These are phyloP conservation scores for Drosophila prostipennis DNA, from an alignment of 2,888 invertebrate species.

Conservation along the genomic window DNA sequence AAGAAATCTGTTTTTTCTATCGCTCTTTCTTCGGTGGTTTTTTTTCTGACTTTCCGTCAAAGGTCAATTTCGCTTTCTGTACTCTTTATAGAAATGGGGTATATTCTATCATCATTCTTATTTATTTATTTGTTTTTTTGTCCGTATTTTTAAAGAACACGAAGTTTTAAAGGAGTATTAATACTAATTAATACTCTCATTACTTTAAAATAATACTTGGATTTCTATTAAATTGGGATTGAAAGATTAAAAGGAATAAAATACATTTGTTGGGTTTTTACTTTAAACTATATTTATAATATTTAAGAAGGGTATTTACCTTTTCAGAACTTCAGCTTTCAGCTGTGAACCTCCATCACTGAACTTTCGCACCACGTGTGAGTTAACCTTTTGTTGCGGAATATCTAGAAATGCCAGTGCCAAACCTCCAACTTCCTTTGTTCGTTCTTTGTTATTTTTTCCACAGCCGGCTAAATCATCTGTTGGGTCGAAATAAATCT, in stretches of 20 bases:
- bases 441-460: constrained; percentile 7
- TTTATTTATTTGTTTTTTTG: too few relatives aligned
- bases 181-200: too few relatives aligned
- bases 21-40: constrained; percentile 13
- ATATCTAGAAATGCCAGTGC: constrained; percentile 7
- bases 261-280: too few relatives aligned
- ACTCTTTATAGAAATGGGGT: neutral
- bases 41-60: constrained; percentile 38
- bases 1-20: constrained; percentile 32
- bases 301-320: neutral
- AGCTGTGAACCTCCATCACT: neutral
- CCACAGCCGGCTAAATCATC: constrained; percentile 14
- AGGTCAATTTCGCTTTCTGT: constrained; percentile 64
- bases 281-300: too few relatives aligned
- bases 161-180: too few relatives aligned
- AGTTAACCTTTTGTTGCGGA: constrained; percentile 14
- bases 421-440: constrained; percentile 9
- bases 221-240: too few relatives aligned
- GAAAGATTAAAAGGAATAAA: too few relatives aligned
- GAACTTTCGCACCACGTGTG: constrained; percentile 34
- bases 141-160: too few relatives aligned
- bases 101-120: neutral
- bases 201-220: too few relatives aligned
- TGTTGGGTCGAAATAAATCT: constrained; percentile 3
- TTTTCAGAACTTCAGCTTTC: neutral